These are phyloP conservation scores for Caenorhabditis sp. DNA, from an alignment of 2,888 invertebrate genomes.

Conservation along the genomic window DNA sequence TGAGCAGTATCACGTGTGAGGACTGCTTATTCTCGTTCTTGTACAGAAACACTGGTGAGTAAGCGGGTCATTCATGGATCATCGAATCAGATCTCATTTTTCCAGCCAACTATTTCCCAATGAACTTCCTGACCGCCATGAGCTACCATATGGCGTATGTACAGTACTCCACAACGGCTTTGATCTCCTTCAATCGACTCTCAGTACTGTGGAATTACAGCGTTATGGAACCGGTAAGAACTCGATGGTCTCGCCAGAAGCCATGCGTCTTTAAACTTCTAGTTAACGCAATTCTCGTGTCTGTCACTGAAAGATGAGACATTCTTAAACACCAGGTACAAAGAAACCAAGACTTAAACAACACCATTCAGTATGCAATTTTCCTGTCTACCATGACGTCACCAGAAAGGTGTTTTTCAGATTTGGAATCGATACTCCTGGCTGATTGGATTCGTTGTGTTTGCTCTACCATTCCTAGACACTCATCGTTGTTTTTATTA, in stretches of 20 bases:
- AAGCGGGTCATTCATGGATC: neutral
- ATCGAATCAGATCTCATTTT: neutral
- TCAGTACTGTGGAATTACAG: conserved; percentile 22
- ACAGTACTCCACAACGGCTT: conserved; percentile 35
- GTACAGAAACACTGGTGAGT: conserved; percentile 18
- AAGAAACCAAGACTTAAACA: no score
- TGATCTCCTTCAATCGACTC: conserved; percentile 32
- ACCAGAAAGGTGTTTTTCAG: neutral
- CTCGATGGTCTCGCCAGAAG: no score
- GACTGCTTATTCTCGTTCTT: neutral
- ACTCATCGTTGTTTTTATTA: conserved; percentile 31
- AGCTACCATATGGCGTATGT: conserved; percentile 44
- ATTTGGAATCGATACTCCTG: conserved; percentile 26
- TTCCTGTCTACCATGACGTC: no score
- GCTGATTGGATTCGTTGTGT: neutral
- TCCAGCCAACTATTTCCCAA: conserved; percentile 14
- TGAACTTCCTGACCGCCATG: conserved; percentile 41
- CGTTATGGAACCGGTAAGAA: conserved; percentile 13
- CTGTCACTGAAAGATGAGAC: no score
- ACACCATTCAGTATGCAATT: no score
- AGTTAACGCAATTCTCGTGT: no score
- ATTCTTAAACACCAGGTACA: no score
- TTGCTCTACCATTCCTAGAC: conserved; percentile 2
- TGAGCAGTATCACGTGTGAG: conserved; percentile 33
- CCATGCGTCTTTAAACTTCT: no score